Evolutionary conservation across 2,888 invertebrate genomes (phyloP), one percentile per base, ranked within the genome.

Genomic region (Lepas anatifera): DNA sequence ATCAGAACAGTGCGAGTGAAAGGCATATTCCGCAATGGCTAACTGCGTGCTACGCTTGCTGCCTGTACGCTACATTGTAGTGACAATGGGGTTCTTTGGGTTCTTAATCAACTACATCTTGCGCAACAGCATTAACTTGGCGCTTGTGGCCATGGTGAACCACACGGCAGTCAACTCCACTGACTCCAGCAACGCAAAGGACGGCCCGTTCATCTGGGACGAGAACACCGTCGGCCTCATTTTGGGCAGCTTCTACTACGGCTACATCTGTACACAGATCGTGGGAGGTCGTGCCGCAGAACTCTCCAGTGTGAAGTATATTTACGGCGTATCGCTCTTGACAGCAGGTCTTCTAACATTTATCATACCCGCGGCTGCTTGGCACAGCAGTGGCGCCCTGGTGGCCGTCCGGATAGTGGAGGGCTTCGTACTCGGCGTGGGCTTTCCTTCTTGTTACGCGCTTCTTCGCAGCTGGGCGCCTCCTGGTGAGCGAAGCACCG

Each of bases 381-480:
- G 52, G 13, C n/a, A 46, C 22, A 70, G 69, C 37, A 43, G 52
- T 18, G 48, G 48, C 29, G 27, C 50, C 8, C 75, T 80, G 37
- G 73, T 78, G 46, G 75, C 71, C 13, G 73, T 78, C 11, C 72
- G 80, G 52, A 76, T 77, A 11, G 68, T 77, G 16, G 75, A 80
- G 43, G 80, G 80, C 43, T 74, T 79, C 68, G 73, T 74, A 8
- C 78, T 85, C 83, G 90, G 92, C 68, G 93, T 90, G 22, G 90
- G 92, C 11, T 95, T 95, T 89, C 96, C 96, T 0, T 90, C 95
- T 11, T 92, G 95, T 77, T 90, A 92, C 72, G 90, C 93, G 7
- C 88, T 97, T 85, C 93, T 93, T 48, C 91, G 94, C 13, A 88
- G 88, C 73, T 96, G 96, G 96, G 91, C 95, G 71, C 95, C 95